phyloP scores from a whole-genome alignment of 2,113 vertebrate genomes.

The Rhinopithecus roxellana region DNA sequence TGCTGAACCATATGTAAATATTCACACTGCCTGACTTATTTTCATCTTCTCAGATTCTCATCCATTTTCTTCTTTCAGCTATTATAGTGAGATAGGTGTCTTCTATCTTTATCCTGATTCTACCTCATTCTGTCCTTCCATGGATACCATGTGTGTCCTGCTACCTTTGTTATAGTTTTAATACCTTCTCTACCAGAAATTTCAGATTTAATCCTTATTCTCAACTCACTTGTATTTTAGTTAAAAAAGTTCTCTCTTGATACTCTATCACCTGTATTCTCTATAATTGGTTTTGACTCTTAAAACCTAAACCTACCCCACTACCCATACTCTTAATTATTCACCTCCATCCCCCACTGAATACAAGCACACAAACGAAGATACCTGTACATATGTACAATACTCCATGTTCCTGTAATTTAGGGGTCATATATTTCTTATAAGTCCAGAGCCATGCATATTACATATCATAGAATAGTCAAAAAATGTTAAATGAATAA shows the following conservation, averaged over 20 bases:
- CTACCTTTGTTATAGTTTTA: not conserved
- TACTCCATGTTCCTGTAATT: not conserved
- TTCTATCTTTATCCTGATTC: not conserved
- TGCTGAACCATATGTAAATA: not conserved
- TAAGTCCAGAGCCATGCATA: not conserved
- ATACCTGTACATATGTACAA: not conserved
- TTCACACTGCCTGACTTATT: not conserved
- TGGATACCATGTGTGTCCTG: not conserved
- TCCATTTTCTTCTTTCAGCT: not conserved
- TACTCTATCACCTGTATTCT: not conserved
- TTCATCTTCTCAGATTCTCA: not conserved
- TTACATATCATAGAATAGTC: not conserved
- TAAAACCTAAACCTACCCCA: not conserved
- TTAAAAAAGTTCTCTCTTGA: not conserved
- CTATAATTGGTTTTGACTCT: not conserved
- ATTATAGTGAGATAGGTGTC: not conserved
- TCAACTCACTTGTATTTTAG: not conserved
- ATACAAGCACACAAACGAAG: not conserved
- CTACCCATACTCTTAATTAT: not conserved
- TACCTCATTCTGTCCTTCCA: not conserved
- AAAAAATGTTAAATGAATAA: not conserved
- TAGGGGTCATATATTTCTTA: not conserved
- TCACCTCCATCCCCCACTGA: not conserved
- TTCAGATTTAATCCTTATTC: not conserved
- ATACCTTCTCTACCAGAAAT: not conserved